A percentile compares a stretch with the other conserved stretches of the same genome.
phyloP scores from a whole-genome alignment of 2,888 invertebrate genomes.

The Epinotia brunnichana region DNA sequence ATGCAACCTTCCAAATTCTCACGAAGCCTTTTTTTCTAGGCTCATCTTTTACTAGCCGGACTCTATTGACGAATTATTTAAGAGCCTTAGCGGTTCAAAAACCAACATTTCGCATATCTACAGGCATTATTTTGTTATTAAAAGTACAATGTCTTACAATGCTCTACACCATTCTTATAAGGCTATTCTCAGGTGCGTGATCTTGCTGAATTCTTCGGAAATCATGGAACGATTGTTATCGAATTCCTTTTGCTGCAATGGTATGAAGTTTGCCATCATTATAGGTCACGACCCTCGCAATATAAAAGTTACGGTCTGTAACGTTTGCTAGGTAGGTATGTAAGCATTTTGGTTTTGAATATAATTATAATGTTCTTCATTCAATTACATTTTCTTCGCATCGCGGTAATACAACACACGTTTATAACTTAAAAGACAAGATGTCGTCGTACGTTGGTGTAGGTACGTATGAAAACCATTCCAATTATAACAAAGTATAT shows the following conservation, averaged over 20 bases:
- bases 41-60: too few relatives aligned
- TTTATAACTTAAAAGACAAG: background rate
- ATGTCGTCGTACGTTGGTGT: background rate
- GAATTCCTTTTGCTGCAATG: constrained; percentile 50
- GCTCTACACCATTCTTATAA: background rate
- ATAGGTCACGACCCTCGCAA: constrained; percentile 45
- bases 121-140: background rate
- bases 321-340: constrained; percentile 4
- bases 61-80: too few relatives aligned
- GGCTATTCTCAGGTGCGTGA: constrained; percentile 26
- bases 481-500: too few relatives aligned
- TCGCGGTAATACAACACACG: background rate
- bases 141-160: background rate
- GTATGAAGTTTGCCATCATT: constrained; percentile 47
- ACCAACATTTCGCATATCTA: too few relatives aligned
- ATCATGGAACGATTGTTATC: constrained; percentile 53
- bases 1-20: too few relatives aligned
- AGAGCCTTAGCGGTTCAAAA: too few relatives aligned
- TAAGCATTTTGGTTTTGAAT: background rate
- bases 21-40: too few relatives aligned
- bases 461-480: background rate
- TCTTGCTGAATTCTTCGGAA: constrained; percentile 45
- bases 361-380: constrained; percentile 1
- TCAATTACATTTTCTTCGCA: background rate
- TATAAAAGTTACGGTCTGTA: constrained; percentile 31